Evolutionary conservation across 2,113 vertebrate genomes (phyloP), one percentile per base, ranked within the genome.

Genomic region (Carettochelys insculpta): DNA sequence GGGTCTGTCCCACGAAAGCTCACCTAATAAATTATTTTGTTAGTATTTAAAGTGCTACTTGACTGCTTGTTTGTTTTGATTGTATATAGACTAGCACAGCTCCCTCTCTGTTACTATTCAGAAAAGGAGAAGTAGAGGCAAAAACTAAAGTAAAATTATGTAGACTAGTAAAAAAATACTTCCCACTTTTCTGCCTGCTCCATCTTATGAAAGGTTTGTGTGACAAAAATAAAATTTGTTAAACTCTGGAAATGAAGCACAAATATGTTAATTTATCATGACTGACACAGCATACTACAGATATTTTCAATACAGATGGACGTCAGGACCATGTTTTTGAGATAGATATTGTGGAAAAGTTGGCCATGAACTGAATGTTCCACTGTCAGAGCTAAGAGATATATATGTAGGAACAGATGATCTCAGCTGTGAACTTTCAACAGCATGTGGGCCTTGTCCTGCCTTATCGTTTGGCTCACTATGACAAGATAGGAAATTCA

Each of bases 271-370:
- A 16, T 5, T 47, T 48, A 41, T 38, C 48, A 27, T 43, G 11
- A 16, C 38, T 0, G 7, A 85, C 38, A 50, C n/a, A 51, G 53
- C 82, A 58, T 80, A 61, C 34, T 11, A 24, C 73, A 78, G 82
- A 85, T 45, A 17, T 25, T 6, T 0, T 0, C 1, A 43, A 58
- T 11, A 29, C 11, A 14, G 85, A 38, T 76, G 78, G 80, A 75
- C 29, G 43, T 11, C 0, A 0, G 0, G 20, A 52, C 54, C 19
- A 61, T 7, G 2, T 0, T 79, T 81, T 47, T 29, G 80, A 88
- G 65, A 61, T 0, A 0, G 17, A 88, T 54, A 12, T 82, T 48
- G 45, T 8, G 75, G 77, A 84, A 86, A 85, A 91, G n/a, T 56
- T 52, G 25, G 58, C 12, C 81, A 80, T 68, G 51, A 83, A 84